These are phyloP conservation scores for Nesidiocoris tenuis DNA, from an alignment of 2,888 invertebrate genomes.

Conservation along the genomic window DNA sequence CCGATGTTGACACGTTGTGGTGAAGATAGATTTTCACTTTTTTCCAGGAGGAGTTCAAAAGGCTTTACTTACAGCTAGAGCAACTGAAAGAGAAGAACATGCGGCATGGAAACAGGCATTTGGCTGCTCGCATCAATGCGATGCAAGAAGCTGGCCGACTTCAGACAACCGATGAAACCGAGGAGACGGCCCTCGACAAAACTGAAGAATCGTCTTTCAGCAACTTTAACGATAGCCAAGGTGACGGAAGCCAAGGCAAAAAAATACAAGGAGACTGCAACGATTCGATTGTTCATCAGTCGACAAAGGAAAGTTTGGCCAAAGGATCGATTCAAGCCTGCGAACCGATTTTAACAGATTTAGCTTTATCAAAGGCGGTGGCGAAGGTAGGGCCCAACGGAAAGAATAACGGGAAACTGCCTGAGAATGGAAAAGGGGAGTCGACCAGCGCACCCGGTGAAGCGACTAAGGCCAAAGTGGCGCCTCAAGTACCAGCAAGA, in stretches of 20 bases:
- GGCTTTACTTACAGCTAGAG: constrained; percentile 76
- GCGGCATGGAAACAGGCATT: constrained; percentile 70
- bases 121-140: constrained; percentile 72
- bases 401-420: neutral
- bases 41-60: constrained; percentile 75
- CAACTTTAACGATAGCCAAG: neutral
- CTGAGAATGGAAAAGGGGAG: neutral
- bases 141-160: constrained; percentile 76
- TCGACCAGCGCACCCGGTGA: neutral
- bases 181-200: constrained; percentile 34
- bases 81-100: constrained; percentile 74
- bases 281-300: neutral
- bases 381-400: too few species aligned
- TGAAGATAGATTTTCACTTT: neutral
- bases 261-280: too few species aligned
- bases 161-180: constrained; percentile 43
- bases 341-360: neutral
- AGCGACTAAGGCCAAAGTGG: neutral
- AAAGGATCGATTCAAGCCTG: neutral
- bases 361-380: neutral
- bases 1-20: neutral
- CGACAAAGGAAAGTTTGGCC: neutral
- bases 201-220: constrained; percentile 9
- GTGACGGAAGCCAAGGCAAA: neutral
- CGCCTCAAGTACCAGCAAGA: neutral